Conservation (phyloP, 2,888 invertebrate genomes). For the Venusia cambrica region DNA sequence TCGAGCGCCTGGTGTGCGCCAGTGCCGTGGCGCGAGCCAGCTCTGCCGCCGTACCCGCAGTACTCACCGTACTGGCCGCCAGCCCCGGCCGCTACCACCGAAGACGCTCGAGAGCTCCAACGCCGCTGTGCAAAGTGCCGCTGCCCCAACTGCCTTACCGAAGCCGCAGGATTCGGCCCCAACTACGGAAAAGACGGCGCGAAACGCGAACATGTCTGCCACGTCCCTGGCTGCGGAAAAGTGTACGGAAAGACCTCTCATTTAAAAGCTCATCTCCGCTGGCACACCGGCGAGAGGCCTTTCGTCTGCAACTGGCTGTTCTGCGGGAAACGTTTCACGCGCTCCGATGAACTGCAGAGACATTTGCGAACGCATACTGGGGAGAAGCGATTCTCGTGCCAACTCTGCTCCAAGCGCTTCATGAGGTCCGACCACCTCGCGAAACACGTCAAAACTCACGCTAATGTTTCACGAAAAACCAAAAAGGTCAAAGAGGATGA, state of each 20-base stretch:
- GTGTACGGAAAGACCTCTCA: slow-evolving; percentile 97
- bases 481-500: slow-evolving; percentile 64
- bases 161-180: slow-evolving; percentile 88
- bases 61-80: slow-evolving; percentile 75
- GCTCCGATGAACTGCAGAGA: slow-evolving; percentile 94
- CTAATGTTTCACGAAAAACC: slow-evolving; percentile 80
- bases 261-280: slow-evolving; percentile 93
- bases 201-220: slow-evolving; percentile 92
- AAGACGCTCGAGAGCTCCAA: slow-evolving; percentile 80
- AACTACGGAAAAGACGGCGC: slow-evolving; percentile 87
- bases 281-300: slow-evolving; percentile 96
- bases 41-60: slow-evolving; percentile 65
- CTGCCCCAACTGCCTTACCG: slow-evolving; percentile 90
- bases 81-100: slow-evolving; percentile 58
- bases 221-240: slow-evolving; percentile 92
- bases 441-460: slow-evolving; percentile 95
- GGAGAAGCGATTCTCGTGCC: slow-evolving; percentile 93
- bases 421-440: slow-evolving; percentile 96
- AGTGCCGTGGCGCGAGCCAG: slow-evolving; percentile 60
- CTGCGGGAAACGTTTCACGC: slow-evolving; percentile 94
- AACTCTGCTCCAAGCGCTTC: slow-evolving; percentile 93
- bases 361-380: slow-evolving; percentile 94
- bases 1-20: slow-evolving; percentile 62
- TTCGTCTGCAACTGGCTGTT: slow-evolving; percentile 94
- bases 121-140: slow-evolving; percentile 88